Percentiles rank a stretch among this genome's conserved stretches.
Conservation (phyloP, 2,888 invertebrate species). For the Zaprionus bogoriensis region DNA sequence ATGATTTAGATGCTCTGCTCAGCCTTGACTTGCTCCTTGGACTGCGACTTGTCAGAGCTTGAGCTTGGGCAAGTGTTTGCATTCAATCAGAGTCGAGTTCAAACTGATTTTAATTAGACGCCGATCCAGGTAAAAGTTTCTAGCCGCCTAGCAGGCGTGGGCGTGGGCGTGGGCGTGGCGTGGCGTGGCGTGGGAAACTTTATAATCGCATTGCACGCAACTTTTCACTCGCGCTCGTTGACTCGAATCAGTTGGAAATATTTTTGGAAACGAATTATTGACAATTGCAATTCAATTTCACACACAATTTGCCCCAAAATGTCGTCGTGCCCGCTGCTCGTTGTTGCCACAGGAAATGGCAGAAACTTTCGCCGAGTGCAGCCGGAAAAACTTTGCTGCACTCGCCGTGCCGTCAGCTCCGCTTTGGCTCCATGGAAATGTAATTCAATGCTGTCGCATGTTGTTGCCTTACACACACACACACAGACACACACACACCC, state of each 20-base stretch:
- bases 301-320: conserved; percentile 74
- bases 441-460: conserved; percentile 62
- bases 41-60: conserved; percentile 32
- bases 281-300: conserved; percentile 76
- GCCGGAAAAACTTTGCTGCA: conserved; percentile 51
- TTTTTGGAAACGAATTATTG: conserved; percentile 73
- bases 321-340: conserved; percentile 36
- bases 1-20: conserved; percentile 56
- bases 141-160: background rate
- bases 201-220: conserved; percentile 56
- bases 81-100: conserved; percentile 52
- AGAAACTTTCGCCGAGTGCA: conserved; percentile 51
- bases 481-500: no score
- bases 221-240: conserved; percentile 53
- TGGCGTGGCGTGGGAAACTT: conserved; percentile 31
- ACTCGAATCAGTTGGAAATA: conserved; percentile 61
- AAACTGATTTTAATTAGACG: conserved; percentile 54
- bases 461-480: no score
- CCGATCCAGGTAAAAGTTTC: conserved; percentile 17
- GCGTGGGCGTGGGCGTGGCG: background rate
- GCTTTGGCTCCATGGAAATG: conserved; percentile 60
- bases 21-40: background rate
- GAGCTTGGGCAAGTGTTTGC: conserved; percentile 15
- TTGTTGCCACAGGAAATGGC: conserved; percentile 61
- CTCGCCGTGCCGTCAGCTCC: conserved; percentile 48